A percentile compares a stretch with the other conserved stretches of the same genome.
These are phyloP conservation scores for Automeris io DNA, from an alignment of 2,888 invertebrate species.

Conservation along the genomic window DNA sequence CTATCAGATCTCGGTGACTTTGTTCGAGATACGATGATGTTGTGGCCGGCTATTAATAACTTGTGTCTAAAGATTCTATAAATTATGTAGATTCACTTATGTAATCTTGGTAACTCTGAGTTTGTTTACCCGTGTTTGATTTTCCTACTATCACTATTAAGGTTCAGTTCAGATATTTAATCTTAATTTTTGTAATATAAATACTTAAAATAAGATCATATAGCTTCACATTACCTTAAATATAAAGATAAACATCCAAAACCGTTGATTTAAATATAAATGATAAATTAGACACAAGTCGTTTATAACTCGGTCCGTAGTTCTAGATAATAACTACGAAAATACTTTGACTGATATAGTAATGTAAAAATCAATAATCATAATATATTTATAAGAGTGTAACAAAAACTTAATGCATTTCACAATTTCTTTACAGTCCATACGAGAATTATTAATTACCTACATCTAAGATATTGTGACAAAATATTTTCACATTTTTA, in stretches of 20 bases:
- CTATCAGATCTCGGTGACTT: constrained; percentile 24
- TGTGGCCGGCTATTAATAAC: constrained; percentile 22
- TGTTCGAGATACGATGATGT: constrained; percentile 22
- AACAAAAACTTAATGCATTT: constrained; percentile 75
- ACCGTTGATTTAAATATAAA: not conserved
- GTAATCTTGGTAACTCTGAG: no score
- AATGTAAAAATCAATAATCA: constrained; percentile 64
- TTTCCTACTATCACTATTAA: no score
- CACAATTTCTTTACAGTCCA: constrained; percentile 74
- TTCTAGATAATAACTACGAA: constrained; percentile 56
- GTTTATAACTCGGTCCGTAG: constrained; percentile 38
- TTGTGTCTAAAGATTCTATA: constrained; percentile 19
- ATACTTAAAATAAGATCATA: no score
- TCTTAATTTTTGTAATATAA: no score
- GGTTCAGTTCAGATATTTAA: no score
- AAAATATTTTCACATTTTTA: constrained; percentile 74
- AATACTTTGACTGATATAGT: constrained; percentile 75
- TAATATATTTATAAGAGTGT: constrained; percentile 71
- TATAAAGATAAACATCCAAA: not conserved
- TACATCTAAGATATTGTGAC: constrained; percentile 63
- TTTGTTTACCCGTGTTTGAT: no score
- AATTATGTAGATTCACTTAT: no score
- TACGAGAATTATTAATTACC: constrained; percentile 57
- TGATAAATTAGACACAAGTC: constrained; percentile 15
- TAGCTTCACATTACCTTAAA: not conserved